Base-by-base conservation (phyloP, 2,888 invertebrate genomes). In the Trichopria drosophilae region DNA sequence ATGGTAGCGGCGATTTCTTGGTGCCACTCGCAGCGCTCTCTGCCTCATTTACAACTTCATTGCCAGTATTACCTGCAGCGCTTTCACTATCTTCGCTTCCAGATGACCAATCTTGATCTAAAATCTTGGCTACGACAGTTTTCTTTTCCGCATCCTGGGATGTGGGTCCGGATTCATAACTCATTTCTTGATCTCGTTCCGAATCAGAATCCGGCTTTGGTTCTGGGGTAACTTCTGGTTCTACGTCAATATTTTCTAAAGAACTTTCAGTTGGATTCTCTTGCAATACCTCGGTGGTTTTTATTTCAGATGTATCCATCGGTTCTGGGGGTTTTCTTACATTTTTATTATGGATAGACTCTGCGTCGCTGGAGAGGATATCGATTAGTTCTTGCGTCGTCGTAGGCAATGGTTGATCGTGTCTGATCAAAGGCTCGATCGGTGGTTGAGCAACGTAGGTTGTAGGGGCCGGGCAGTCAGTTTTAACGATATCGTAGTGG, bases 61-160 rank as follows among this genome's bases (percentile, higher is more conserved):
- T 65, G 69, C 79, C 61, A 61, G 69, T 67, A 63, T 69, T 72
- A 69, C 80, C 80, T 69, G 77, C 77, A 1, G 77, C 78, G 63
- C 80, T 64, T 53, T 73, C 73, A 48, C 73, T 74, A 37, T 73
- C 73, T 22, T 75, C 75, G 48, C 73, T 73, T 1, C 72, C 73
- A 3, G 76, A 76, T 45, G 69, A 74, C 74, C 75, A 76, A 54
- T 76, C 76, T 44, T 76, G 76, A 55, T 76, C 76, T 20, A 72
- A 58, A 4, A 66, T 59, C 50, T 75, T 75, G 0, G 69, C 64
- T 43, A 69, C 57, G 51, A 68, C 58, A 53, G 57, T 57, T 36
- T 46, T 42, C n/a, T n/a, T n/a, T n/a, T 53, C 58, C 2, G 35
- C n/a, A 6, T 35, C 43, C 12, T 43, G 46, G 24, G 32, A 15